Percentiles rank a stretch among this genome's conserved stretches.
Conservation (phyloP, 1,140 invertebrate genomes). For the Globodera ellingtonae region DNA sequence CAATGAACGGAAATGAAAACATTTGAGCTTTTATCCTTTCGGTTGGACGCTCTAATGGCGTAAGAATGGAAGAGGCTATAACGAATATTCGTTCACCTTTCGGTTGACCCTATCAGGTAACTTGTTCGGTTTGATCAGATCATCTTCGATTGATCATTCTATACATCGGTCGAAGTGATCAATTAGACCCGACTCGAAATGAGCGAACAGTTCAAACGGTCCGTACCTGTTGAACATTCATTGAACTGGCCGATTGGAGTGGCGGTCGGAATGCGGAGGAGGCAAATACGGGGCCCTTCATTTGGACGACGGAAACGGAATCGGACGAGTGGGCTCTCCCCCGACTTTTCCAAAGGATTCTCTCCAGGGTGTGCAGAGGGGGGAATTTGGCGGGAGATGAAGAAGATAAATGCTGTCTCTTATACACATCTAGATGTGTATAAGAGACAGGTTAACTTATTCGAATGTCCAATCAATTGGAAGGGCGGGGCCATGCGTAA, state of each 20-base stretch:
- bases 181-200: background rate
- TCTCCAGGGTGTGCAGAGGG: conserved; percentile 1
- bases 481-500: too few species aligned
- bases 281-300: conserved; percentile 21
- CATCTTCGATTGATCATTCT: too few species aligned
- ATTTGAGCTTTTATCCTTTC: too few species aligned
- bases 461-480: too few species aligned
- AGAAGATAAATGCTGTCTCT: too few species aligned
- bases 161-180: background rate
- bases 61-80: background rate
- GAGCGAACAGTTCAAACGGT: background rate
- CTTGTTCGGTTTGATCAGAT: background rate
- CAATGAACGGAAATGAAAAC: background rate
- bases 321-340: conserved; percentile 12
- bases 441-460: too few species aligned
- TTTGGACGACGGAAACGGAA: conserved; percentile 2
- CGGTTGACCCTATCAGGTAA: background rate
- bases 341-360: background rate
- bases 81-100: background rate
- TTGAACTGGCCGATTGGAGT: conserved; percentile 18
- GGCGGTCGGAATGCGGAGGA: conserved; percentile 7
- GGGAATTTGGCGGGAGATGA: background rate
- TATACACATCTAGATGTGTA: too few species aligned
- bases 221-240: conserved; percentile 17
- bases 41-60: background rate